Conservation (phyloP, 2,797 vertebrate species). For the Diceros bicornis region DNA sequence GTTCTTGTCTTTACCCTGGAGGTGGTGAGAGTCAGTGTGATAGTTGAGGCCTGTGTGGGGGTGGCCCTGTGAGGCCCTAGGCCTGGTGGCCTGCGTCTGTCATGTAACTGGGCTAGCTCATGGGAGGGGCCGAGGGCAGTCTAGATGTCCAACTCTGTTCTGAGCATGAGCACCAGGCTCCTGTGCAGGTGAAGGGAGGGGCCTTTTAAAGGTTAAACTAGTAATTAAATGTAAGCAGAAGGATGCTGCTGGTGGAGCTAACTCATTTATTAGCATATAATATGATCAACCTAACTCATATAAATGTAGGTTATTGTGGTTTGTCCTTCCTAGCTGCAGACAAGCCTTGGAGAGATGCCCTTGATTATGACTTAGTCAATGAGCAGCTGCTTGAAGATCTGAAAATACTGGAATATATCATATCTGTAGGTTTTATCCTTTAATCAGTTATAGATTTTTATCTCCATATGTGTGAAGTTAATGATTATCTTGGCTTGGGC, state of each 20-base stretch:
- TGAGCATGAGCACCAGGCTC: conserved; percentile 3
- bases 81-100: background rate
- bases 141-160: conserved; percentile 1
- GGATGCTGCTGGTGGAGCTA: background rate
- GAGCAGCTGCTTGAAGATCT: conserved; percentile 25
- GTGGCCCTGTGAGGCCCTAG: background rate
- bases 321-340: conserved; percentile 21
- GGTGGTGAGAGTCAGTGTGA: conserved; percentile 18
- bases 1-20: background rate
- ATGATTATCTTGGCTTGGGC: background rate
- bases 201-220: conserved; percentile 27
- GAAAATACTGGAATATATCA: conserved; percentile 1
- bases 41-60: background rate
- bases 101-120: background rate
- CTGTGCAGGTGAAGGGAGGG: conserved; percentile 49
- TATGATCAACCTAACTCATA: background rate
- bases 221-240: conserved; percentile 47
- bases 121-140: background rate
- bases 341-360: conserved; percentile 19
- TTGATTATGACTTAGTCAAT: conserved; percentile 45
- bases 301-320: conserved; percentile 1
- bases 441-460: background rate
- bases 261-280: conserved; percentile 55
- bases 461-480: background rate
- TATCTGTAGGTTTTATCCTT: conserved; percentile 18